phyloP scores from a whole-genome alignment of 2,113 vertebrate genomes.

The Oreochromis spilurus region DNA sequence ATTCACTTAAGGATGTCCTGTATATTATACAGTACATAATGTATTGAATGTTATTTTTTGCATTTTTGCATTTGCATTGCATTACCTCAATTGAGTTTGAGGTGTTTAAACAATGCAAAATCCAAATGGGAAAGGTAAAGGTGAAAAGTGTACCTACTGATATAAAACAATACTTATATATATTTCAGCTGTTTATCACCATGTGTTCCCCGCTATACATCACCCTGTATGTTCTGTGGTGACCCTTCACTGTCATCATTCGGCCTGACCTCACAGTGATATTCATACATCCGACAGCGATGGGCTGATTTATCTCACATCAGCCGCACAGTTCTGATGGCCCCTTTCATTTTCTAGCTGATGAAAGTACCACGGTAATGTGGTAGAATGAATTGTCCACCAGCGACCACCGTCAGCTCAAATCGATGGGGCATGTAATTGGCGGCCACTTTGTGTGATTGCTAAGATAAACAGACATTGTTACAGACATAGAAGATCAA shows the following conservation, averaged over 20 bases:
- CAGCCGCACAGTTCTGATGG: slow-evolving; percentile 22
- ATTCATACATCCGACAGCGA: not conserved
- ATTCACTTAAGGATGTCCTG: not conserved
- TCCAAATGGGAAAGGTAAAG: not conserved
- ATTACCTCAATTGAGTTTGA: not conserved
- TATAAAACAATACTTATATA: not conserved
- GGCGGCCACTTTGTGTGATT: slow-evolving; percentile 64
- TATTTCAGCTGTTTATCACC: slow-evolving; percentile 11
- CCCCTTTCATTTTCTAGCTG: slow-evolving; percentile 45
- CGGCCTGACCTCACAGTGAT: slow-evolving; percentile 31
- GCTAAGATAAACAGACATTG: slow-evolving; percentile 67
- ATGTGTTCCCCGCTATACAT: slow-evolving; percentile 14
- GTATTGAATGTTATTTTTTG: not conserved
- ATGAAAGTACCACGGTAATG: slow-evolving; percentile 54
- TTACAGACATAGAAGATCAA: slow-evolving; percentile 52
- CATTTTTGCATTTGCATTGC: not conserved
- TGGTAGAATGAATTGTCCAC: slow-evolving; percentile 59
- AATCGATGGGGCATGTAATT: slow-evolving; percentile 70
- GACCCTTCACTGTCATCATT: slow-evolving; percentile 44
- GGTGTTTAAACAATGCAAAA: not conserved
- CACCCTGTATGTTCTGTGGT: not conserved
- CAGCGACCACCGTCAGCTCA: slow-evolving; percentile 48
- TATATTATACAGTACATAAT: not conserved
- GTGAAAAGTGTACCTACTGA: not conserved
- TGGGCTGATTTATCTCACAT: slow-evolving; percentile 39